Percentiles rank a stretch among this genome's conserved stretches.
These are phyloP conservation scores for Eidolon helvum DNA, from an alignment of 2,113 vertebrate genomes.

Conservation along the genomic window DNA sequence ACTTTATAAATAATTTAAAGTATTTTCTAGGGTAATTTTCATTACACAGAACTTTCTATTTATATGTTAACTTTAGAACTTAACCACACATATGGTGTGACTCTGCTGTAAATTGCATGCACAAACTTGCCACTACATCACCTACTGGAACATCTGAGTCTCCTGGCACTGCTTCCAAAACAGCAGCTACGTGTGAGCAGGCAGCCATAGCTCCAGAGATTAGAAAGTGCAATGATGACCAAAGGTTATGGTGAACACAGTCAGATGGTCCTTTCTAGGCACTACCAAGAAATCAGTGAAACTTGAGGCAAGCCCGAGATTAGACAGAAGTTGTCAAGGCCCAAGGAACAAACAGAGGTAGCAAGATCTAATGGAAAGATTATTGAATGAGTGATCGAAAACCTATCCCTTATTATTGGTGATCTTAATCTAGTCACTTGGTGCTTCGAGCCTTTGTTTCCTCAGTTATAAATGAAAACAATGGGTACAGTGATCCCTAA, in stretches of 20 bases:
- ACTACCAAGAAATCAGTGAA: not conserved
- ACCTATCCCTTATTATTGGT: not conserved
- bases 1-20: not conserved
- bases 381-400: not conserved
- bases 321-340: not conserved
- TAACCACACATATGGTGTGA: too few relatives aligned
- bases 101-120: rapidly evolving
- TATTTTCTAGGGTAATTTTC: not conserved
- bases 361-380: not conserved
- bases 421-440: not conserved
- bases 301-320: not conserved
- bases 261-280: not conserved
- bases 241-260: not conserved
- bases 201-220: not conserved
- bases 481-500: not conserved
- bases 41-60: not conserved
- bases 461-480: not conserved
- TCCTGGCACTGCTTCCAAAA: not conserved
- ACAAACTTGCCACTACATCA: not conserved
- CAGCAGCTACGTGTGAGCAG: not conserved
- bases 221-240: not conserved
- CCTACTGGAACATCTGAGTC: not conserved
- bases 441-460: not conserved
- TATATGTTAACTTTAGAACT: not conserved
- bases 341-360: not conserved